A percentile compares a stretch with the other conserved stretches of the same genome.
phyloP scores from a whole-genome alignment of 2,113 vertebrate genomes.

The Eulacestoma nigropectus region DNA sequence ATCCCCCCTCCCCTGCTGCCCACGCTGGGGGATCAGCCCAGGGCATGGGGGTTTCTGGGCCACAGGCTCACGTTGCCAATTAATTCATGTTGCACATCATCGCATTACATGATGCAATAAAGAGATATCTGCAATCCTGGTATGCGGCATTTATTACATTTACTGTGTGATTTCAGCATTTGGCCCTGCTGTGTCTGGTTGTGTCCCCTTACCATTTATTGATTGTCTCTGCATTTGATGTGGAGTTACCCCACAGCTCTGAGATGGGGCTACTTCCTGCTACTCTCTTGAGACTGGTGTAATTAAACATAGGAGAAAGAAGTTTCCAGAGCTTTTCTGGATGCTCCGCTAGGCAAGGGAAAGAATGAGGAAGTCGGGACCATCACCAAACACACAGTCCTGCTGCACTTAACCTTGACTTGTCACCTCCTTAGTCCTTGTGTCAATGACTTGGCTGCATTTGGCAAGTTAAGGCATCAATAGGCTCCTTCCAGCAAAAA shows the following conservation, averaged over 20 bases:
- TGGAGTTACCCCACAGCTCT: not conserved
- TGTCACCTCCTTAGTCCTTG: not conserved
- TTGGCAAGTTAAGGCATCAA: not conserved
- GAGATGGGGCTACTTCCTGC: not conserved
- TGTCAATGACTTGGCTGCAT: not conserved
- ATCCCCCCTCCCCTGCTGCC: not conserved
- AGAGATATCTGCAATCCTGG: fast-evolving
- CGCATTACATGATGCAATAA: fast-evolving
- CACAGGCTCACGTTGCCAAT: fast-evolving
- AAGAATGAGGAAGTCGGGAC: not conserved
- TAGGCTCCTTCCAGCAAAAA: not conserved
- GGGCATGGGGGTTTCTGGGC: not conserved
- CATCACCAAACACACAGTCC: not conserved
- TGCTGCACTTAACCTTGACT: not conserved
- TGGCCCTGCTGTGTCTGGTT: not conserved
- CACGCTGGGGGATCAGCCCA: fast-evolving
- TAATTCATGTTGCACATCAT: not conserved
- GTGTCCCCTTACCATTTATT: not conserved
- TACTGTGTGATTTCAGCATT: not conserved
- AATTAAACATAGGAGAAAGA: not conserved
- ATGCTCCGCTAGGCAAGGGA: not conserved
- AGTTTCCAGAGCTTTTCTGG: not conserved
- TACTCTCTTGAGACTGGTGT: not conserved
- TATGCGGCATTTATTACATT: fast-evolving
- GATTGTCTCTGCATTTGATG: fast-evolving